Percentiles rank a stretch among this genome's conserved stretches.
Conservation (phyloP, 2,113 vertebrate genomes). For the Petromus typicus region DNA sequence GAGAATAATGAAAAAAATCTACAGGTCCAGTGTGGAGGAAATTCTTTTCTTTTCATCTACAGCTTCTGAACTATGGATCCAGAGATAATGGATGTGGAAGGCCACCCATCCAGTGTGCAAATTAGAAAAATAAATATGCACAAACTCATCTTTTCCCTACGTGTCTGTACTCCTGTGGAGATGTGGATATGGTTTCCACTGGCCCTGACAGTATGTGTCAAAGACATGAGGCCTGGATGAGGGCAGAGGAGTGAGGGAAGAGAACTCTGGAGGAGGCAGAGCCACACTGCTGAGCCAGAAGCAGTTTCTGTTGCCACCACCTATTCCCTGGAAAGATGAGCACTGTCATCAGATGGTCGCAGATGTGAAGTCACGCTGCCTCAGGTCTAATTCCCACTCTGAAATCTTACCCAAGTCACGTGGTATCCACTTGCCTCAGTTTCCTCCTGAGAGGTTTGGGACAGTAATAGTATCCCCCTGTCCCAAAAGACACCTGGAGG, state of each 20-base stretch:
- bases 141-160: neutral
- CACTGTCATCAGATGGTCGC: accelerated
- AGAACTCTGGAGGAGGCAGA: accelerated
- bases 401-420: no score
- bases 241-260: neutral
- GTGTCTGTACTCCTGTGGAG: accelerated
- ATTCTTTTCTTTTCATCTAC: neutral
- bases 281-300: neutral
- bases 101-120: neutral
- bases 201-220: accelerated
- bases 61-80: neutral
- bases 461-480: accelerated
- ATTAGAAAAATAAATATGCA: neutral
- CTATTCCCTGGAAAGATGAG: neutral
- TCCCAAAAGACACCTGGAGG: neutral
- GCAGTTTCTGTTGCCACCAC: neutral
- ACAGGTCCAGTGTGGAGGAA: neutral
- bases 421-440: neutral
- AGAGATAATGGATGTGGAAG: neutral
- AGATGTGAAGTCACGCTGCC: neutral
- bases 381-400: neutral
- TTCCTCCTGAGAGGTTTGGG: neutral
- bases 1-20: neutral
- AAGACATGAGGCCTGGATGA: neutral
- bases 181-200: no score